These are phyloP conservation scores for Mactra quadrangularis DNA, from an alignment of 1,140 invertebrate species.

Conservation along the genomic window DNA sequence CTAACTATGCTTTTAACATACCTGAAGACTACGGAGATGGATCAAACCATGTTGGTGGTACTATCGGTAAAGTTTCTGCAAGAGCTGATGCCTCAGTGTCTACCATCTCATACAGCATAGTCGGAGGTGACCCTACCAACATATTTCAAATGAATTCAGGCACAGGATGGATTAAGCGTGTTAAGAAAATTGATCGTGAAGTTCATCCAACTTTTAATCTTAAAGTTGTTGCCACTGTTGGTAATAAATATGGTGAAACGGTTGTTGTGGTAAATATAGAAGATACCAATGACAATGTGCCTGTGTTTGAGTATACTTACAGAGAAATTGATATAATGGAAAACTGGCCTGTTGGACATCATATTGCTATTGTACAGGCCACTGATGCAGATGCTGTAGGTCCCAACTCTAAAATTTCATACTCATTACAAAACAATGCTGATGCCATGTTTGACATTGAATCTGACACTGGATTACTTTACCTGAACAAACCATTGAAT, in stretches of 20 bases:
- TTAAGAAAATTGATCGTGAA: slow-evolving; percentile 79
- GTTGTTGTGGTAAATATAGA: slow-evolving; percentile 84
- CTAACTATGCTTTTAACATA: slow-evolving; percentile 91
- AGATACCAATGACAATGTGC: slow-evolving; percentile 96
- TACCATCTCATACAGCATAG: slow-evolving; percentile 90
- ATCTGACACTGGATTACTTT: slow-evolving; percentile 93
- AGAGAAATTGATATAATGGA: slow-evolving; percentile 91
- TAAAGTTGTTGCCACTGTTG: slow-evolving; percentile 73
- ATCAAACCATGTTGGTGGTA: slow-evolving; percentile 85
- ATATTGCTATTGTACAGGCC: slow-evolving; percentile 93
- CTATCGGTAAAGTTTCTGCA: slow-evolving; percentile 91
- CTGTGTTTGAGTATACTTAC: slow-evolving; percentile 89
- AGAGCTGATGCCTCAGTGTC: slow-evolving; percentile 77
- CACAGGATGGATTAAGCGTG: slow-evolving; percentile 81
- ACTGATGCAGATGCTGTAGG: slow-evolving; percentile 91
- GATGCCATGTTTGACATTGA: slow-evolving; percentile 92
- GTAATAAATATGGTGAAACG: slow-evolving; percentile 65
- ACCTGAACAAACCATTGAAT: slow-evolving; percentile 89
- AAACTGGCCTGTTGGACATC: slow-evolving; percentile 95
- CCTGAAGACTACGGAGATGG: slow-evolving; percentile 88
- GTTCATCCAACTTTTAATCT: slow-evolving; percentile 68
- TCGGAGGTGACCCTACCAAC: slow-evolving; percentile 87
- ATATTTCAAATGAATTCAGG: slow-evolving; percentile 81
- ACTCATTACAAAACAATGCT: slow-evolving; percentile 91
- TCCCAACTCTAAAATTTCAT: slow-evolving; percentile 92